phyloP scores from a whole-genome alignment of 2,113 vertebrate genomes.

The Zapornia atra region DNA sequence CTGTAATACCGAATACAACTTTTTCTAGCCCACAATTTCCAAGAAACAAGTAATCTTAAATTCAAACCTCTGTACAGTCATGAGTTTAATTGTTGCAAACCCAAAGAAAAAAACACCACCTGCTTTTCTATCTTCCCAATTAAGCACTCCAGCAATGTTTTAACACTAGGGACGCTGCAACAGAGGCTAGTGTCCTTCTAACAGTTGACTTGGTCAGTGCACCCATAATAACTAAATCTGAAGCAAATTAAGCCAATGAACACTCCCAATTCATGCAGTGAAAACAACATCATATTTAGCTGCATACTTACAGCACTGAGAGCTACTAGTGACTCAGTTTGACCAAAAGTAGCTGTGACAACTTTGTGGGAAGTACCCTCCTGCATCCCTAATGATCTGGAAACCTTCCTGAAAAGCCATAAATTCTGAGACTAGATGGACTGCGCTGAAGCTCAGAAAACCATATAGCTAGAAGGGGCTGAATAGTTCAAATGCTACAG shows the following conservation, averaged over 20 bases:
- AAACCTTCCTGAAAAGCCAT: background rate
- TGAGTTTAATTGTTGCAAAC: background rate
- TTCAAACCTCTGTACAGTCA: background rate
- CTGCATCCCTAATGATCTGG: background rate
- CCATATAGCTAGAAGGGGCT: background rate
- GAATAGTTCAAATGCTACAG: background rate
- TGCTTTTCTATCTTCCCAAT: background rate
- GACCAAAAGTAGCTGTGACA: background rate
- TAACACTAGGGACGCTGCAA: background rate
- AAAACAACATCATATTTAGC: background rate
- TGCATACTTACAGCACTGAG: background rate
- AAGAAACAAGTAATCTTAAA: background rate
- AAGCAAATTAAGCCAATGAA: background rate
- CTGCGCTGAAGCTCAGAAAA: background rate
- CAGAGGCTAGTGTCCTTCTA: background rate
- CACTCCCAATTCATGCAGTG: background rate
- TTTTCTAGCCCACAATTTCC: background rate
- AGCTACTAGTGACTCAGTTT: background rate
- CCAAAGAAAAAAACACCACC: background rate
- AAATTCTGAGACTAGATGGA: background rate
- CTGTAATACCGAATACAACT: background rate
- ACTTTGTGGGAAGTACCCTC: background rate
- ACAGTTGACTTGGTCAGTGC: background rate
- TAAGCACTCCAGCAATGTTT: background rate
- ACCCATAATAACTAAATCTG: background rate